Conservation (phyloP, 2,113 vertebrate genomes). For the Rhineura floridana region DNA sequence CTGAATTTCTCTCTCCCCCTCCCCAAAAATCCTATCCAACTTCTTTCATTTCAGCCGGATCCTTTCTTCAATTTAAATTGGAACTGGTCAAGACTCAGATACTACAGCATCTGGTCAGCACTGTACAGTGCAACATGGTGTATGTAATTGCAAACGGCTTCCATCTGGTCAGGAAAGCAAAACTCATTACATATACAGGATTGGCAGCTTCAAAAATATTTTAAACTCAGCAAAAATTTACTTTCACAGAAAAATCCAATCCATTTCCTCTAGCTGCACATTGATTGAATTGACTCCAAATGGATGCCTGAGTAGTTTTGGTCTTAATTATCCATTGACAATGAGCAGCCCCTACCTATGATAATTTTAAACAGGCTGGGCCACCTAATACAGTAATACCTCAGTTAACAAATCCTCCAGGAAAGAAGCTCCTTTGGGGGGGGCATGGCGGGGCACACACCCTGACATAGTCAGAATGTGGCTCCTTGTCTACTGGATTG, state of each 20-base stretch:
- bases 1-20: background rate
- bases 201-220: background rate
- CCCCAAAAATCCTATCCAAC: conserved; percentile 1
- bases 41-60: conserved; percentile 5
- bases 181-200: background rate
- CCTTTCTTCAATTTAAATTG: conserved; percentile 36
- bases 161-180: background rate
- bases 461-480: too few species aligned
- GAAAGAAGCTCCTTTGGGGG: too few species aligned
- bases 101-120: conserved; percentile 11
- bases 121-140: background rate
- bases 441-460: too few species aligned
- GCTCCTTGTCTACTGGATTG: too few species aligned
- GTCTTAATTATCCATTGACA: background rate
- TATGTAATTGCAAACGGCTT: conserved; percentile 35
- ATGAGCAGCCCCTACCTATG: background rate
- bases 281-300: background rate
- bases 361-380: background rate
- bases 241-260: background rate
- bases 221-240: background rate
- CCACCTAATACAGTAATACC: background rate
- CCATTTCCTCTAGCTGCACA: too few species aligned
- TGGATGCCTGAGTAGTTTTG: background rate
- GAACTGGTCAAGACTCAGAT: conserved; percentile 23
- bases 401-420: too few species aligned